A percentile compares a stretch with the other conserved stretches of the same genome.
Conservation (phyloP, 2,113 vertebrate species). For the Eudyptes chrysolophus region DNA sequence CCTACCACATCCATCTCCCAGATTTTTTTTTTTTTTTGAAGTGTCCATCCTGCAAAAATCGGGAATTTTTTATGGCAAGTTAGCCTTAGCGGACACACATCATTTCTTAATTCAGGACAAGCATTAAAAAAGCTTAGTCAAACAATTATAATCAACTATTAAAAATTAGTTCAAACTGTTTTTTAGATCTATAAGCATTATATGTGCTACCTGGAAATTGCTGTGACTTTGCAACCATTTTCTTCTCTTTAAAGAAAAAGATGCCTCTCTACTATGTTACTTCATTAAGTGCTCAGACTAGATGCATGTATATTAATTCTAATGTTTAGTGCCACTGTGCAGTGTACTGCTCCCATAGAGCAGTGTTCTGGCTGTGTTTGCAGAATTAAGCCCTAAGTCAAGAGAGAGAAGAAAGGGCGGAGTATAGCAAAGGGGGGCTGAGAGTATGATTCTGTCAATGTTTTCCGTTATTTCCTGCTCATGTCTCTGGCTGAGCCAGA, state of each 20-base stretch:
- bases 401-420: neutral
- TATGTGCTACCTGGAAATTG: neutral
- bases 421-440: rapidly evolving
- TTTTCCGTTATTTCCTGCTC: neutral
- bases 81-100: neutral
- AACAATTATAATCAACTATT: neutral
- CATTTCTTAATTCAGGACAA: neutral
- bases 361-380: neutral
- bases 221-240: neutral
- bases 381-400: neutral
- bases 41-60: neutral
- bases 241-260: neutral
- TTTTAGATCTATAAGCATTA: neutral
- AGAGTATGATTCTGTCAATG: neutral
- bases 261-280: neutral
- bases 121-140: neutral
- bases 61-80: neutral
- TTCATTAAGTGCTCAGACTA: neutral
- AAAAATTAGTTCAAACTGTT: neutral
- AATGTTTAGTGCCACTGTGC: neutral
- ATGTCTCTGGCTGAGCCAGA: neutral
- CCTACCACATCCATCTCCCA: neutral
- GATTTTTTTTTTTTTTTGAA: neutral
- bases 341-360: neutral
- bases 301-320: neutral